Evolutionary conservation across 2,888 invertebrate species (phyloP).

Genomic region (Parnassius mnemosyne): DNA sequence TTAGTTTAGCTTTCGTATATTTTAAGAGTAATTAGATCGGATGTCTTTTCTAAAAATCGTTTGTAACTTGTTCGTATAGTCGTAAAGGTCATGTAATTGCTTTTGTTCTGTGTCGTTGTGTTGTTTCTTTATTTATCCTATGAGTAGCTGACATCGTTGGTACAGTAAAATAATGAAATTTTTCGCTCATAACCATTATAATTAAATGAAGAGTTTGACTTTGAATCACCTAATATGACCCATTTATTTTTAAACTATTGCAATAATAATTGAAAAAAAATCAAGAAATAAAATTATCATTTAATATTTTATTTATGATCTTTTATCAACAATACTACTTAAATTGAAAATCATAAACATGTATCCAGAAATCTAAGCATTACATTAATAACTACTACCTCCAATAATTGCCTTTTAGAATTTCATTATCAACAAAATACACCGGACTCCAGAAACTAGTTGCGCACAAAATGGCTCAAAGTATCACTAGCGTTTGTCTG

Average conservation of each 20-base stretch:
- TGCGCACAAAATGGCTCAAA: slow-evolving; percentile 73
- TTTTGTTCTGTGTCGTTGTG: slow-evolving; percentile 74
- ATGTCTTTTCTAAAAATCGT: slow-evolving; percentile 7
- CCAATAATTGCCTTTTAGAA: too few relatives aligned
- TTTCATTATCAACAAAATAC: too few relatives aligned
- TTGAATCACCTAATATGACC: slow-evolving; percentile 46
- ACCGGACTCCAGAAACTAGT: background rate
- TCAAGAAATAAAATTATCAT: too few relatives aligned
- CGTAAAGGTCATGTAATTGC: slow-evolving; percentile 72
- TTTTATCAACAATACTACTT: too few relatives aligned
- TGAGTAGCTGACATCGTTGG: slow-evolving; percentile 60
- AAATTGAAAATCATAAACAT: too few relatives aligned
- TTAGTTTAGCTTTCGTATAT: slow-evolving; percentile 47
- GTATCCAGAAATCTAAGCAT: too few relatives aligned
- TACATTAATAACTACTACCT: too few relatives aligned
- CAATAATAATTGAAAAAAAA: too few relatives aligned
- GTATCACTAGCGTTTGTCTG: slow-evolving; percentile 54
- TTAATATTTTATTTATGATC: too few relatives aligned
- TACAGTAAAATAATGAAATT: slow-evolving; percentile 52
- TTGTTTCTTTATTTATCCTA: slow-evolving; percentile 65
- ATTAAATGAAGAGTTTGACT: slow-evolving; percentile 75
- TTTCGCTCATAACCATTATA: slow-evolving; percentile 68
- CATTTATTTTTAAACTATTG: background rate
- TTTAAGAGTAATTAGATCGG: slow-evolving; percentile 1
- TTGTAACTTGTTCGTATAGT: slow-evolving; percentile 54